Base-by-base conservation (phyloP, 2,888 invertebrate species). In the Campopleginae sp. region DNA sequence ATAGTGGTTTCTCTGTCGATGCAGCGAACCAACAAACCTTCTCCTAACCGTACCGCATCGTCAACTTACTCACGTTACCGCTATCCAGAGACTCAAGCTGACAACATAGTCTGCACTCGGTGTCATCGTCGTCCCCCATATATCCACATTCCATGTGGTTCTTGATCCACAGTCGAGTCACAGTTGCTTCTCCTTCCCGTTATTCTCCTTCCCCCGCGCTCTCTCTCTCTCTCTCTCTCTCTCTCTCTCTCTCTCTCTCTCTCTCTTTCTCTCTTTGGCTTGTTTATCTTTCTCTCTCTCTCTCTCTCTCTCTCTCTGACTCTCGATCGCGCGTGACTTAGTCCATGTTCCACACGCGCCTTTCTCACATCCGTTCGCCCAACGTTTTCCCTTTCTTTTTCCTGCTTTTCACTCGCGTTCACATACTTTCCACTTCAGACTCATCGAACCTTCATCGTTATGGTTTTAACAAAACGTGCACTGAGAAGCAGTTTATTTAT, bases 11-110 rank as follows among this genome's bases (percentile, higher is more conserved):
- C 66, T 63, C 74, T 68, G 78, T 79, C 58, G 74, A 27, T 58
- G 14, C 58, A 63, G 78, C 61, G 44, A 82, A 46, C 74, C 71
- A 71, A 75, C 71, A 48, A 54, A 54, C 48, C 79, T 54, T 71
- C 19, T 33, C 51, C 51, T 83, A 80, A 66, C 63, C 17, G 61
- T 75, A 79, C 46, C 72, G 77, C 78, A 42, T 72, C 65, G 82
- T 58, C 75, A 70, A 66, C 90, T 92, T 91, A 92, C 92, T 91
- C 92, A 91, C 87, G 89, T 86, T 92, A 91, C 92, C 92, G 92
- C 92, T 92, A 92, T 87, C 80, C 89, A 48, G 80, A 86, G 86
- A 84, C 85, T 88, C 88, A 58, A 75, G 63, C 82, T 75, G 78
- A 85, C 82, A 79, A 71, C 75, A 79, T 48, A 80, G 84, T 84